Evolutionary conservation across 2,888 invertebrate species (phyloP).

Genomic region (Ditylenchus weischeri): DNA sequence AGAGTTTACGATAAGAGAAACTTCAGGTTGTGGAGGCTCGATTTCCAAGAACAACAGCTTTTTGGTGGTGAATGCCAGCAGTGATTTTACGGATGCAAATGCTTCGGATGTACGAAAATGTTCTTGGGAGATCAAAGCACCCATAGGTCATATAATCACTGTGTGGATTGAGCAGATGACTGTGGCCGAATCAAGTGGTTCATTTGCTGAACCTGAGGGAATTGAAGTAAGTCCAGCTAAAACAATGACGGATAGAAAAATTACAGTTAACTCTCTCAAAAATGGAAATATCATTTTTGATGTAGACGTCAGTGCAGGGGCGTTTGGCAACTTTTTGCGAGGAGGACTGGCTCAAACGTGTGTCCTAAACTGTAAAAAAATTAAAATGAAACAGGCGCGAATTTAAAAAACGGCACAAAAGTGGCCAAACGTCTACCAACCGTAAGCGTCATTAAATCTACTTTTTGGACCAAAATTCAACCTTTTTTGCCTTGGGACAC

Average conservation of each 20-base stretch:
- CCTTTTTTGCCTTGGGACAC: too few relatives aligned
- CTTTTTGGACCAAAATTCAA: too few relatives aligned
- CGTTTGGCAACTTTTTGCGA: too few relatives aligned
- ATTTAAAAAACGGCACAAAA: too few relatives aligned
- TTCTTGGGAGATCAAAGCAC: conserved; percentile 42
- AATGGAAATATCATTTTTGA: too few relatives aligned
- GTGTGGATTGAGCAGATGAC: conserved; percentile 30
- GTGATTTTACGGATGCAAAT: conserved; percentile 28
- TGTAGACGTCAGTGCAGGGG: too few relatives aligned
- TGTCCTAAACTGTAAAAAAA: too few relatives aligned
- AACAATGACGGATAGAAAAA: background rate
- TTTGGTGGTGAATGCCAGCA: conserved; percentile 32
- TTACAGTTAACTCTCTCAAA: too few relatives aligned
- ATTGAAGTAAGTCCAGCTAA: background rate
- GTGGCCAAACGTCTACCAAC: too few relatives aligned
- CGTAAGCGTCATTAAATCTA: too few relatives aligned
- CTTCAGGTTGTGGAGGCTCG: conserved; percentile 46
- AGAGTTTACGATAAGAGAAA: background rate
- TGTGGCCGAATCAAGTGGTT: conserved; percentile 2
- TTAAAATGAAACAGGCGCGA: too few relatives aligned
- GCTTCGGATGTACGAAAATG: conserved; percentile 40
- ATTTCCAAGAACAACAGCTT: conserved; percentile 37
- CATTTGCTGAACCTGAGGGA: background rate
- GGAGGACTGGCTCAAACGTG: too few relatives aligned
- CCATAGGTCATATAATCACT: conserved; percentile 33